Evolutionary conservation across 2,888 invertebrate genomes (phyloP).

Genomic region (Therioaphis trifolii): DNA sequence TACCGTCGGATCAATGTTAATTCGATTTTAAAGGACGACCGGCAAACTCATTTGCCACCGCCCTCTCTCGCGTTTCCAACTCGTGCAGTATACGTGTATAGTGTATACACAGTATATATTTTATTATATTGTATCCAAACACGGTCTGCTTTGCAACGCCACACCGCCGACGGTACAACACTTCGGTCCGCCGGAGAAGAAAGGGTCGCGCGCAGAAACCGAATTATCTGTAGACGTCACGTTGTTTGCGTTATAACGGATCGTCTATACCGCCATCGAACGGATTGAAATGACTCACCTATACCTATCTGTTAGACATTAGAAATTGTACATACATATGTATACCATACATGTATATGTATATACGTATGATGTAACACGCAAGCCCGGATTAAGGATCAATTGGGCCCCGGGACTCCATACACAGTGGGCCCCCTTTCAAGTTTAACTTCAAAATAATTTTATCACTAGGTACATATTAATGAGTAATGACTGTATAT

Average conservation of each 20-base stretch:
- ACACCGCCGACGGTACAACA: neutral
- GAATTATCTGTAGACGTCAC: conserved; percentile 29
- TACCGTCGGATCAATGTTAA: conserved; percentile 64
- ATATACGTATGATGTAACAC: too few species aligned
- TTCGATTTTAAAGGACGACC: conserved; percentile 64
- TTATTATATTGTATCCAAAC: neutral
- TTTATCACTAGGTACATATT: too few species aligned
- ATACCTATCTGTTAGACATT: too few species aligned
- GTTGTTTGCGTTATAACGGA: neutral
- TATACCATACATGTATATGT: too few species aligned
- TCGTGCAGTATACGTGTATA: neutral
- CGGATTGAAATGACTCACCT: too few species aligned
- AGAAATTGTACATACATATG: too few species aligned
- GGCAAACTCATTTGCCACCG: conserved; percentile 63
- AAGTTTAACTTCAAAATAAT: too few species aligned
- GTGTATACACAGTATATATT: neutral
- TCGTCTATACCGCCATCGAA: neutral
- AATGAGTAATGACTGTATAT: too few species aligned
- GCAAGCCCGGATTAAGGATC: too few species aligned
- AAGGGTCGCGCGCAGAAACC: conserved; percentile 36
- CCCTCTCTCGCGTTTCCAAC: conserved; percentile 36
- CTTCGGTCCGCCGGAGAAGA: neutral
- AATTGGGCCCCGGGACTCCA: too few species aligned
- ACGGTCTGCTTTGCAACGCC: conserved; percentile 9
- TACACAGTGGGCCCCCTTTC: too few species aligned